phyloP scores from a whole-genome alignment of 2,888 invertebrate species.

The Taenaris catops region DNA sequence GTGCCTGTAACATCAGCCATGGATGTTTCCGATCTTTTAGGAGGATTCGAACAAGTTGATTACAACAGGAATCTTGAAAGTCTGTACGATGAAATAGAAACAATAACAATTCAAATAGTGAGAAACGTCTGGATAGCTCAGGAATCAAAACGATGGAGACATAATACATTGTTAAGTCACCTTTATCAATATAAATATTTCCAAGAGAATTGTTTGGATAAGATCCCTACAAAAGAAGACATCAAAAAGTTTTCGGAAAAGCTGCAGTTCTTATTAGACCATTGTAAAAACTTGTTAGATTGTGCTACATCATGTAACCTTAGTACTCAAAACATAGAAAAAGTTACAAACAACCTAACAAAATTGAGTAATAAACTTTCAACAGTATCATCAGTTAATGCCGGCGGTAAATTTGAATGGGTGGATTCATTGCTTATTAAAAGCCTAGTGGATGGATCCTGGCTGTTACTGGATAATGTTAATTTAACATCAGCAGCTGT shows the following conservation, averaged over 20 bases:
- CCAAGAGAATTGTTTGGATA: slow-evolving; percentile 30
- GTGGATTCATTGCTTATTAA: slow-evolving; percentile 93
- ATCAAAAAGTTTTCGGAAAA: slow-evolving; percentile 45
- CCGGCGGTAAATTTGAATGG: slow-evolving; percentile 96
- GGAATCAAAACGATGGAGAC: slow-evolving; percentile 36
- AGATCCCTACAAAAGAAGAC: slow-evolving; percentile 31
- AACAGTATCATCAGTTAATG: slow-evolving; percentile 82
- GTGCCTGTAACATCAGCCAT: slow-evolving; percentile 94
- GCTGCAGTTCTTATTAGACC: slow-evolving; percentile 42
- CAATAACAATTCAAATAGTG: slow-evolving; percentile 69
- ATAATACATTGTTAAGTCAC: slow-evolving; percentile 44
- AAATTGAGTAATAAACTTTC: slow-evolving; percentile 60
- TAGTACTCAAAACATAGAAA: slow-evolving; percentile 33
- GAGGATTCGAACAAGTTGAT: slow-evolving; percentile 97
- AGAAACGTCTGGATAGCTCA: slow-evolving; percentile 59
- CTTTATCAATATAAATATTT: slow-evolving; percentile 47
- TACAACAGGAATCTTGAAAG: slow-evolving; percentile 87
- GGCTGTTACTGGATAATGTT: slow-evolving; percentile 94
- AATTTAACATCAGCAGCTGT: slow-evolving; percentile 98
- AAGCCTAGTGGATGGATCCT: slow-evolving; percentile 89
- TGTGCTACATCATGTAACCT: slow-evolving; percentile 27
- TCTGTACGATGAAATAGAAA: slow-evolving; percentile 79
- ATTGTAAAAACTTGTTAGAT: slow-evolving; percentile 42
- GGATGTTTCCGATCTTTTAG: slow-evolving; percentile 96
- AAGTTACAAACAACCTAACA: slow-evolving; percentile 45